Percentiles rank a stretch among this genome's conserved stretches.
Evolutionary conservation across 2,113 vertebrate genomes (phyloP).

Genomic region (Scytalopus superciliaris): DNA sequence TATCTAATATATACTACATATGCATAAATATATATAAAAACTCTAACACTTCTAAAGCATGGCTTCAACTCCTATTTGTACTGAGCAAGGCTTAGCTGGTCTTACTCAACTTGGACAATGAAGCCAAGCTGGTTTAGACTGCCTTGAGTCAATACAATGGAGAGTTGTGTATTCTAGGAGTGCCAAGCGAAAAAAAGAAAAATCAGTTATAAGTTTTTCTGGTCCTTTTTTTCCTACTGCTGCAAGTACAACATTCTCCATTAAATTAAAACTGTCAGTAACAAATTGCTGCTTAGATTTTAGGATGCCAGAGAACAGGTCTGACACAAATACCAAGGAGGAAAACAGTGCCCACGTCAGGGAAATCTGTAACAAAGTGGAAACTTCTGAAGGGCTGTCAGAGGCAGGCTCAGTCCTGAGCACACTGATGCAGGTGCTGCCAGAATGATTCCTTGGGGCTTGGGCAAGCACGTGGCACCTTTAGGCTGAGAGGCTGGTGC

Average conservation of each 20-base stretch:
- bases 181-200: background rate
- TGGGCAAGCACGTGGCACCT: background rate
- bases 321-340: background rate
- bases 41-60: background rate
- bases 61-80: accelerated
- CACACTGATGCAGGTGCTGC: background rate
- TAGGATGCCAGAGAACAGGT: background rate
- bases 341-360: background rate
- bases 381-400: background rate
- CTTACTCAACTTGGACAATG: background rate
- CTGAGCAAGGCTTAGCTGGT: background rate
- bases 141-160: background rate
- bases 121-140: background rate
- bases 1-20: no score
- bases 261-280: background rate
- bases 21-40: background rate
- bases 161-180: background rate
- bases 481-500: background rate
- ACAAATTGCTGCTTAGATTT: background rate
- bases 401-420: background rate
- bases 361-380: background rate
- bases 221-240: background rate
- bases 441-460: background rate
- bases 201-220: background rate
- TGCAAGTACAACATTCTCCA: background rate